These are phyloP conservation scores for Penaeus japonicus DNA, from an alignment of 1,140 invertebrate genomes.

Conservation along the genomic window DNA sequence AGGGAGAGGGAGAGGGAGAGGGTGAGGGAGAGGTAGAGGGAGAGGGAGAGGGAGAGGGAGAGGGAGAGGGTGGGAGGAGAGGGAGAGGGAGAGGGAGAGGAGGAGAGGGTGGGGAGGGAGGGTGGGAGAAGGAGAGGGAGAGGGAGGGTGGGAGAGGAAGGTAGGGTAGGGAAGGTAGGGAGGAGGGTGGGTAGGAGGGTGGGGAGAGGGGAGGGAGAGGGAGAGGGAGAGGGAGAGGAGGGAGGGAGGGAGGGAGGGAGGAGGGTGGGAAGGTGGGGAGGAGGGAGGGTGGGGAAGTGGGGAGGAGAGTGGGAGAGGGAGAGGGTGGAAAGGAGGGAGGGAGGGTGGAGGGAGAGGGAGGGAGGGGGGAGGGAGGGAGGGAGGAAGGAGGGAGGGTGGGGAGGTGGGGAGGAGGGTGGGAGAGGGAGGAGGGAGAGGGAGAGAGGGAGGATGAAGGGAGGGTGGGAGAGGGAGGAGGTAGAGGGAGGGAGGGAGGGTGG, in stretches of 20 bases:
- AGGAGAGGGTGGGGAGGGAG: constrained; percentile 70
- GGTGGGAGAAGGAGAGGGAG: constrained; percentile 78
- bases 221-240: background rate
- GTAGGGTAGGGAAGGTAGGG: background rate
- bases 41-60: background rate
- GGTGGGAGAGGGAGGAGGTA: background rate
- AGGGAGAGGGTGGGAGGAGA: background rate
- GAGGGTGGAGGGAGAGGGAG: background rate
- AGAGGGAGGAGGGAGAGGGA: background rate
- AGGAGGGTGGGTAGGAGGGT: background rate
- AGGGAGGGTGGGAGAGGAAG: background rate
- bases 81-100: no score
- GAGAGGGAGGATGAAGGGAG: background rate
- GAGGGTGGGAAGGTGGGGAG: background rate
- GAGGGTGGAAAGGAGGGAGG: background rate
- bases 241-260: background rate
- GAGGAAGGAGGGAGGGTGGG: background rate
- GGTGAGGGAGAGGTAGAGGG: background rate
- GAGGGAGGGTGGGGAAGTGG: background rate
- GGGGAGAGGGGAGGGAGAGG: background rate
- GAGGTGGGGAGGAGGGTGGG: background rate
- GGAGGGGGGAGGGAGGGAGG: background rate
- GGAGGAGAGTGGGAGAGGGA: background rate
- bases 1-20: background rate
- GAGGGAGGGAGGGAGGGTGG: background rate